Conservation (phyloP, 2,113 vertebrate genomes). For the Clarias macrocephalus region DNA sequence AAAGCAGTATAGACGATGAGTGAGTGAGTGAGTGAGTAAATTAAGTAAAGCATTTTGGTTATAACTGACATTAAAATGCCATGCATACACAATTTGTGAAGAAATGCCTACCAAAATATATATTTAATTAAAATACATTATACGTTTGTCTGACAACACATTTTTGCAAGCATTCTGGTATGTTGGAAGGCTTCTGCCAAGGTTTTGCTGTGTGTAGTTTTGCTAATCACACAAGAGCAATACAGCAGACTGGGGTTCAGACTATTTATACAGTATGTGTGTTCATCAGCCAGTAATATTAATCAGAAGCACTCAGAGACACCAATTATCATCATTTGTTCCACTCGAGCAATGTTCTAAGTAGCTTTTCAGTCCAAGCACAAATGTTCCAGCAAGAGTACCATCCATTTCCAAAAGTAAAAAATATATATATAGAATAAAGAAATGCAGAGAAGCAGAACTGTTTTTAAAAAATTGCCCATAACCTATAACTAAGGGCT, state of each 20-base stretch:
- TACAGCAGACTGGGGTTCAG: neutral
- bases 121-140: neutral
- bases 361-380: slow-evolving; percentile 18
- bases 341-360: slow-evolving; percentile 1
- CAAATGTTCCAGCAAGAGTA: slow-evolving; percentile 12
- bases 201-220: slow-evolving; percentile 1
- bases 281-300: slow-evolving; percentile 38
- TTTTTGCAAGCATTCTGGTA: neutral
- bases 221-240: neutral
- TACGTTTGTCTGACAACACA: neutral
- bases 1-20: too few species aligned
- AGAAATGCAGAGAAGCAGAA: neutral
- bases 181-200: neutral
- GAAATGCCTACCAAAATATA: neutral
- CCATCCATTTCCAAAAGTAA: neutral
- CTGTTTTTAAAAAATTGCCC: slow-evolving; percentile 3
- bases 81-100: neutral
- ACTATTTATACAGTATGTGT: neutral
- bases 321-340: slow-evolving; percentile 49
- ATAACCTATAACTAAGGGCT: neutral
- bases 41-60: neutral
- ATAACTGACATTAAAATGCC: neutral
- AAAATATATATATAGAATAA: neutral
- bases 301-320: slow-evolving; percentile 46
- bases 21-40: neutral